Base-by-base conservation (phyloP, 2,888 invertebrate species). In the Ennomos erosarius region DNA sequence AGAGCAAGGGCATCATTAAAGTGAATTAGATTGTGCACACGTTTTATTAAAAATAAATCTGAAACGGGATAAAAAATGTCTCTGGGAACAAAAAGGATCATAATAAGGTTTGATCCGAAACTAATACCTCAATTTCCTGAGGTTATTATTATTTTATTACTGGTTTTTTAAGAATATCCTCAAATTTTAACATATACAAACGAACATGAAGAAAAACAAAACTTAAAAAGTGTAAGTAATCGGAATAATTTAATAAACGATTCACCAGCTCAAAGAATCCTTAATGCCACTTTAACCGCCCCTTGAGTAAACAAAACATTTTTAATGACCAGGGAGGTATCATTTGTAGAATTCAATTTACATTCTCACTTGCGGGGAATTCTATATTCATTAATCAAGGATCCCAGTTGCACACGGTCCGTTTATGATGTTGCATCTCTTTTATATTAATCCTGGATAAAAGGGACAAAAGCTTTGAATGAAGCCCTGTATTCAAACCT, bases 91-190 rank as follows among this genome's bases (percentile, higher is more conserved):
- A 87, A 87, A 84, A 85, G 76, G 70, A 52, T 62, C 66, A 74
- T 77, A 78, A 81, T 75, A 76, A 72, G 74, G 73, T 76, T 79
- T 86, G 85, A 88, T 85, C 85, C 87, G 86, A 86, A 77, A 84
- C 88, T 87, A 88, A 90, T 87, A 82, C 77, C 62, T 73, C 79
- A 84, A 84, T 84, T 84, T 82, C 74, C 75, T 75, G 70, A 75
- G 78, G 77, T 74, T 71, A 69, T 71, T 73, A 74, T 77, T 78
- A 78, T 82, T 79, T 79, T 78, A 69, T 26, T 26, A 26, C 6
- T 26, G 1, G 26, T 26, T 26, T 26, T 26, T 26, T 26, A 26
- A 26, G 26, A 26, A 26, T 26, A 6, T 26, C 26, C 6, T 26
- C 26, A 26, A 26, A 26, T 26, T 0, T 26, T 4, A 26, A 26